phyloP scores from a whole-genome alignment of 2,888 invertebrate genomes.

The Ophioninae sp. region DNA sequence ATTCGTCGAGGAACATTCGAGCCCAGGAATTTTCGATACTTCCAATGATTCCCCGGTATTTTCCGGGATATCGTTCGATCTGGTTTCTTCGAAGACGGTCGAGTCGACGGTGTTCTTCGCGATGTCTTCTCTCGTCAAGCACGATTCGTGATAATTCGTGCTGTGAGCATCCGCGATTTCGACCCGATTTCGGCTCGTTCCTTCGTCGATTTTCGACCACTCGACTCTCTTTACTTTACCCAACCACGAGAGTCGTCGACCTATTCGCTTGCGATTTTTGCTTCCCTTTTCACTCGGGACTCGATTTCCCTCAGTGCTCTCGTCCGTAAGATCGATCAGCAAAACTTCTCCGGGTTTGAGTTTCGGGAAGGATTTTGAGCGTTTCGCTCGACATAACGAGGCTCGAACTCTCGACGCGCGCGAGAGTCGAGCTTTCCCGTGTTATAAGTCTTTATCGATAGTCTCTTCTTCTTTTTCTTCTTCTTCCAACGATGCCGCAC shows the following conservation, averaged over 20 bases:
- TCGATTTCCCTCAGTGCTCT: constrained; percentile 57
- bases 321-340: constrained; percentile 71
- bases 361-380: constrained; percentile 58
- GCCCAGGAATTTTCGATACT: not conserved
- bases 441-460: constrained; percentile 46
- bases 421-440: constrained; percentile 53
- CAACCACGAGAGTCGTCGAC: constrained; percentile 67
- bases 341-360: constrained; percentile 66
- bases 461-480: constrained; percentile 22
- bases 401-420: constrained; percentile 28
- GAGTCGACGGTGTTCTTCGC: constrained; percentile 48
- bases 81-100: constrained; percentile 37
- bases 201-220: constrained; percentile 28
- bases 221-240: constrained; percentile 63
- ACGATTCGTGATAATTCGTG: constrained; percentile 62
- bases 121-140: not conserved
- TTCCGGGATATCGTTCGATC: constrained; percentile 9
- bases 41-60: constrained; percentile 15
- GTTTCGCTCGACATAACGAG: not conserved
- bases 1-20: constrained; percentile 37
- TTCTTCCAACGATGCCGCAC: not conserved
- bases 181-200: constrained; percentile 39
- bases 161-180: constrained; percentile 69
- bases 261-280: constrained; percentile 51
- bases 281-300: constrained; percentile 45